A percentile compares a stretch with the other conserved stretches of the same genome.
Evolutionary conservation across 2,797 vertebrate species (phyloP).

Genomic region (Galaxias olidus): DNA sequence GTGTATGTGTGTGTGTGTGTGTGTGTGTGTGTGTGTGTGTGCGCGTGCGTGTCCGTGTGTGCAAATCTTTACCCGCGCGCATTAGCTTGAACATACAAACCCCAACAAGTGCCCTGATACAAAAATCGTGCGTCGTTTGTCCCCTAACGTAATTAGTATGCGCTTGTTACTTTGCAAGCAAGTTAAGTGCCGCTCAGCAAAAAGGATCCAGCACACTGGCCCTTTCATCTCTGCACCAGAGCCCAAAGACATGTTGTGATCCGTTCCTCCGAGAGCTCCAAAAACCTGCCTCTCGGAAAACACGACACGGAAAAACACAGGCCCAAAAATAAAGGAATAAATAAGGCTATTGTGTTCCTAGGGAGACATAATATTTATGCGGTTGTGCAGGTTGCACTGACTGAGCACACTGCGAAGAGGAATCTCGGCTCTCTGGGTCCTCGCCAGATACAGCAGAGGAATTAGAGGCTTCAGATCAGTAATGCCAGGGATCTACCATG

Average conservation of each 20-base stretch:
- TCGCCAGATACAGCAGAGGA: constrained; percentile 60
- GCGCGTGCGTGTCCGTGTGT: constrained; percentile 7
- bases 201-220: constrained; percentile 38
- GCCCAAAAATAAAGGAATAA: constrained; percentile 68
- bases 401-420: constrained; percentile 59
- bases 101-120: no score
- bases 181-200: constrained; percentile 27
- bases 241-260: constrained; percentile 68
- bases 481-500: constrained; percentile 49
- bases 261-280: constrained; percentile 52
- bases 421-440: constrained; percentile 57
- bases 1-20: constrained; percentile 25
- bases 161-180: neutral
- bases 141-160: no score
- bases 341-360: constrained; percentile 75
- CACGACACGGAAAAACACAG: constrained; percentile 52
- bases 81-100: no score
- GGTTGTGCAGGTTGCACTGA: constrained; percentile 61
- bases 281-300: constrained; percentile 57
- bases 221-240: constrained; percentile 70
- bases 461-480: constrained; percentile 58
- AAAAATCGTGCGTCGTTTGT: no score
- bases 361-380: constrained; percentile 78
- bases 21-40: constrained; percentile 5
- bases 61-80: neutral